These are phyloP conservation scores for Pimephales promelas DNA, from an alignment of 2,113 vertebrate species.

Conservation along the genomic window DNA sequence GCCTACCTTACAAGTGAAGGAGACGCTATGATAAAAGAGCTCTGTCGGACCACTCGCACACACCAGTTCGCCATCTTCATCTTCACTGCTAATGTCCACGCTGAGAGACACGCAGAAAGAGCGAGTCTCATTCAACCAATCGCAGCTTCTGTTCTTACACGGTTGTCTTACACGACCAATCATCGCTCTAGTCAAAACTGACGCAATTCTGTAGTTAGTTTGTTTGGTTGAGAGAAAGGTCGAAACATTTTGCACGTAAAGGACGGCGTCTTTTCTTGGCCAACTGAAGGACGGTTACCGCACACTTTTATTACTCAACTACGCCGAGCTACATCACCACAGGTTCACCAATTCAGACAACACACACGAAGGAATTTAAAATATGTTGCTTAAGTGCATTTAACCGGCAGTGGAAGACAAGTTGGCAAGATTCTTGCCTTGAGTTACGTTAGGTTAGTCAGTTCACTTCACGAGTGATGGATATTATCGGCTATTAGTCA, in stretches of 20 bases:
- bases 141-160: not conserved
- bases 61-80: constrained; percentile 76
- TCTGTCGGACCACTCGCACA: constrained; percentile 67
- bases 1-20: constrained; percentile 67
- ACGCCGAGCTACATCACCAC: not conserved
- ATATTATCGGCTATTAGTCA: not conserved
- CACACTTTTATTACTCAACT: constrained; percentile 8
- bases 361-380: not conserved
- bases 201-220: constrained; percentile 5
- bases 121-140: constrained; percentile 30
- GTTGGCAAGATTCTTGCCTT: not conserved
- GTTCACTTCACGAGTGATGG: not conserved
- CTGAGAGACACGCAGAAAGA: not conserved
- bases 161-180: constrained; percentile 26
- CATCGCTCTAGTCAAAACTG: not conserved
- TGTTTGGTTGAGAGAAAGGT: constrained; percentile 55
- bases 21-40: constrained; percentile 62
- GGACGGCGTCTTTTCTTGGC: constrained; percentile 19
- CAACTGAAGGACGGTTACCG: constrained; percentile 44
- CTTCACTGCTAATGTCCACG: constrained; percentile 25
- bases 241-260: constrained; percentile 41
- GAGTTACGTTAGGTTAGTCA: not conserved
- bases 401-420: not conserved
- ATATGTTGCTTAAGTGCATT: not conserved
- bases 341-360: not conserved